A percentile compares a stretch with the other conserved stretches of the same genome.
Conservation (phyloP, 2,113 vertebrate species). For the Aldabrachelys gigantea region DNA sequence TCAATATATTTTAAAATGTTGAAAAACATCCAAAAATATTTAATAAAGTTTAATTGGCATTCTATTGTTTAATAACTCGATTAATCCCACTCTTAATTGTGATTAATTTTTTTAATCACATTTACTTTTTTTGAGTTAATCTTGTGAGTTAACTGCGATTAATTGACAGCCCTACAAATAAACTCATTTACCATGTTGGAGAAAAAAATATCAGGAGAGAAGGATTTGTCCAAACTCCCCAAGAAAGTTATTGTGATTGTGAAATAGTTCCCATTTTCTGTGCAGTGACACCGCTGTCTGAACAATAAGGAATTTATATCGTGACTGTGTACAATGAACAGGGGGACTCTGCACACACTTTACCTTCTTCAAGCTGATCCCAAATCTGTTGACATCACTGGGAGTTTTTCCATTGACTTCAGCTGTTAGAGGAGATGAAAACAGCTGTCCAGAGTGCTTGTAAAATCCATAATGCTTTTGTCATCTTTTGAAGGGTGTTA, state of each 20-base stretch:
- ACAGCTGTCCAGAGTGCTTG: not conserved
- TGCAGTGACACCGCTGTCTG: too few species aligned
- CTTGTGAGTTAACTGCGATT: too few species aligned
- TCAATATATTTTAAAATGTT: too few species aligned
- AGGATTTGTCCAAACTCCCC: not conserved
- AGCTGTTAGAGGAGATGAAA: not conserved
- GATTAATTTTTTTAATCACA: too few species aligned
- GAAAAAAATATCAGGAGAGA: not conserved
- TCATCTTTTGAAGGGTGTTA: not conserved
- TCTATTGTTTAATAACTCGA: too few species aligned
- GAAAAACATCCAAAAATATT: too few species aligned
- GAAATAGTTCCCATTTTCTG: not conserved
- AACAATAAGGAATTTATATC: not conserved
- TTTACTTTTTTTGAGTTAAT: too few species aligned
- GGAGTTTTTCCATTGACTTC: not conserved
- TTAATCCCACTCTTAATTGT: too few species aligned
- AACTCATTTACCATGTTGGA: not conserved
- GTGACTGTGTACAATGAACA: not conserved
- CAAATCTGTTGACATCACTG: not conserved
- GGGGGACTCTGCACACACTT: not conserved
- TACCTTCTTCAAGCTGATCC: not conserved
- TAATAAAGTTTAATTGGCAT: too few species aligned
- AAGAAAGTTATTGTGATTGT: not conserved
- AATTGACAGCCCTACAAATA: not conserved
- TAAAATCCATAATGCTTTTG: not conserved